Evolutionary conservation across 2,113 vertebrate species (phyloP).

Genomic region (Phylloscopus whistleri): DNA sequence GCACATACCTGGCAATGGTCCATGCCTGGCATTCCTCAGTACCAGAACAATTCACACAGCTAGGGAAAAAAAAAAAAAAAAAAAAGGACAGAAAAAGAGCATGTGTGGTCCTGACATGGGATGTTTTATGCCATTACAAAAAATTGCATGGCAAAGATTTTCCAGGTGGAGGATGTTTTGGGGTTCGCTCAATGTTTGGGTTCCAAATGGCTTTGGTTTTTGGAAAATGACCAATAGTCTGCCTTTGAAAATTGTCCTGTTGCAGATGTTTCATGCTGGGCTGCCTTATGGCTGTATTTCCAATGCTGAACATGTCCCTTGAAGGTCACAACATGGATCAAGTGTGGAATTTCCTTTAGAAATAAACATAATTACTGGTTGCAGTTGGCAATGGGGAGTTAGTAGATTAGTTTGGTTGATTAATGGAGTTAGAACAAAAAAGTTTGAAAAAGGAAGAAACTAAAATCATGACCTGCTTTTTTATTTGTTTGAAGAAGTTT

Average conservation of each 20-base stretch:
- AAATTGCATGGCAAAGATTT: background rate
- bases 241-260: background rate
- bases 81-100: background rate
- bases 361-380: background rate
- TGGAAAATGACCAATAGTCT: background rate
- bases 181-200: background rate
- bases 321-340: background rate
- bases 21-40: background rate
- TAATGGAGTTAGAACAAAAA: background rate
- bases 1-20: background rate
- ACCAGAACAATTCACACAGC: background rate
- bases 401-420: constrained; percentile 1
- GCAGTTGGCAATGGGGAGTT: background rate
- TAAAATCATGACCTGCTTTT: background rate
- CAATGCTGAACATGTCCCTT: background rate
- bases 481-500: background rate
- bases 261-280: background rate
- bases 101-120: background rate
- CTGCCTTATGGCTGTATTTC: background rate
- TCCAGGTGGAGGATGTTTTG: background rate
- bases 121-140: background rate
- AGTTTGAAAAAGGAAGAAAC: background rate
- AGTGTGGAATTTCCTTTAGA: background rate
- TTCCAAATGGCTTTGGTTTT: background rate
- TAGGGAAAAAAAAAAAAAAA: background rate